phyloP scores from a whole-genome alignment of 2,113 vertebrate species.

The Myiozetetes cayanensis region DNA sequence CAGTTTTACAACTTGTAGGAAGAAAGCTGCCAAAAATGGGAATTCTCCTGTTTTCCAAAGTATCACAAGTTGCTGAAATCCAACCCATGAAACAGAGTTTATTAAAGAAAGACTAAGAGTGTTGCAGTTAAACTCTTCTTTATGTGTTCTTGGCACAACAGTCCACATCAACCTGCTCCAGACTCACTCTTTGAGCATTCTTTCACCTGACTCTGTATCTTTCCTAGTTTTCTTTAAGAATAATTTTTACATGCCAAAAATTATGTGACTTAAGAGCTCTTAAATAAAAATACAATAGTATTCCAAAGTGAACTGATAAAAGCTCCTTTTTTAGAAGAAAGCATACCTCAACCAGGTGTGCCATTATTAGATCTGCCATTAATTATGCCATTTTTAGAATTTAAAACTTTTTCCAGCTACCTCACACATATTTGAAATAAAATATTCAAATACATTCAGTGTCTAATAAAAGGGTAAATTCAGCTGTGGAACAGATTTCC shows the following conservation, averaged over 20 bases:
- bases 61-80: background rate
- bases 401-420: constrained; percentile 30
- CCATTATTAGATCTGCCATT: constrained; percentile 21
- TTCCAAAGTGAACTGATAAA: background rate
- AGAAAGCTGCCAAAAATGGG: background rate
- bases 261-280: background rate
- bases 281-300: background rate
- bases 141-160: background rate
- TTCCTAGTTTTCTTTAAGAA: background rate
- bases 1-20: background rate
- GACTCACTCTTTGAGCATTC: background rate
- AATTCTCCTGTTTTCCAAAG: background rate
- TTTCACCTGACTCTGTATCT: background rate
- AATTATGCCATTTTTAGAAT: constrained; percentile 40
- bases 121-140: background rate
- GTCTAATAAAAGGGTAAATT: constrained; percentile 59
- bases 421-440: constrained; percentile 53
- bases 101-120: background rate
- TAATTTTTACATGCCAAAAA: background rate
- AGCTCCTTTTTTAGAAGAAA: background rate
- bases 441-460: constrained; percentile 69
- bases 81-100: background rate
- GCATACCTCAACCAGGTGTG: background rate
- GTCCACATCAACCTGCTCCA: background rate
- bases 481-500: constrained; percentile 59